Percentiles rank a stretch among this genome's conserved stretches.
phyloP scores from a whole-genome alignment of 2,113 vertebrate species.

The Pseudois nayaur region DNA sequence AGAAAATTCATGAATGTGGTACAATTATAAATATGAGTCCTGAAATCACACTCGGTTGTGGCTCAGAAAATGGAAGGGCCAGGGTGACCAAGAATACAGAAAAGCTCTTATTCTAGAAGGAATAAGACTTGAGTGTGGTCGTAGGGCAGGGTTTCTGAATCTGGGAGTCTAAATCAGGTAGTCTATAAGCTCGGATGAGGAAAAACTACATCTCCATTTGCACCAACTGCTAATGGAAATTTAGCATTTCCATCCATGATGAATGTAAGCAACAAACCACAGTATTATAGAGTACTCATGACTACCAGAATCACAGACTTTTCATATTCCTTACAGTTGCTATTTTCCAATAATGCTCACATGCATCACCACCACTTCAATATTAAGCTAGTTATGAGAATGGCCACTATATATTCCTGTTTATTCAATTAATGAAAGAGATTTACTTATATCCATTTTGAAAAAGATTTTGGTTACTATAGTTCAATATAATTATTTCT shows the following conservation, averaged over 20 bases:
- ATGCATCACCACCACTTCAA: background rate
- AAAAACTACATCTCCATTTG: background rate
- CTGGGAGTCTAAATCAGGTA: background rate
- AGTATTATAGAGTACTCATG: background rate
- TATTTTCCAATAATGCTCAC: background rate
- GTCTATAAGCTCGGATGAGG: background rate
- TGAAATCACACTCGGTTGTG: background rate
- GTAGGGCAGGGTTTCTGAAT: background rate
- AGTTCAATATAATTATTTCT: background rate
- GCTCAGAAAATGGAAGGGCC: background rate
- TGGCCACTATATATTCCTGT: background rate
- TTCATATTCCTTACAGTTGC: background rate
- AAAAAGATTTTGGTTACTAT: background rate
- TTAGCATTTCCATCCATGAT: background rate
- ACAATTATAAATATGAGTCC: background rate
- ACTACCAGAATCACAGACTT: background rate
- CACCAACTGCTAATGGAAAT: fast-evolving
- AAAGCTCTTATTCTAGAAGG: background rate
- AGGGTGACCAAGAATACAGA: background rate
- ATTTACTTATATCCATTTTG: background rate
- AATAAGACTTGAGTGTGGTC: background rate
- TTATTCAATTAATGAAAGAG: background rate
- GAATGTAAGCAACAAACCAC: background rate
- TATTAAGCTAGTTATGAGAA: background rate
- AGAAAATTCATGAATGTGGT: background rate